Percentiles rank a stretch among this genome's conserved stretches.
Conservation (phyloP, 1,140 invertebrate species). For the Coelopa frigida region DNA sequence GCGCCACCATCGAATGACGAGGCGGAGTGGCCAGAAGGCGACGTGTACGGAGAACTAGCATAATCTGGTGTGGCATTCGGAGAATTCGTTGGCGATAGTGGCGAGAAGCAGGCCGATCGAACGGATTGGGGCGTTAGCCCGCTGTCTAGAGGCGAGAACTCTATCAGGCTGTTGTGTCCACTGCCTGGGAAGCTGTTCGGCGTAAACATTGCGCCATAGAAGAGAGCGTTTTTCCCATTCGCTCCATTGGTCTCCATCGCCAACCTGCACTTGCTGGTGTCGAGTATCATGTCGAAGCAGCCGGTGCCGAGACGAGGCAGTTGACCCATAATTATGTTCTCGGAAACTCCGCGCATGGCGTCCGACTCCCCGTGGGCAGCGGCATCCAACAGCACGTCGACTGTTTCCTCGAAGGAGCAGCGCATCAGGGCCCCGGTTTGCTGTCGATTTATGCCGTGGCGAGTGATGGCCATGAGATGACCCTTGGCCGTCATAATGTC, state of each 20-base stretch:
- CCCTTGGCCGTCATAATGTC: conserved; percentile 99
- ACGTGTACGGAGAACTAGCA: conserved; percentile 61
- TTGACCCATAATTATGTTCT: conserved; percentile 97
- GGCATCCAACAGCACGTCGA: conserved; percentile 94
- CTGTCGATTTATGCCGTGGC: conserved; percentile 98
- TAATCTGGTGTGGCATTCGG: conserved; percentile 73
- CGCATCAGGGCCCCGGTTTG: conserved; percentile 96
- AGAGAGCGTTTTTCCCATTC: conserved; percentile 83
- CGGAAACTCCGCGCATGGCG: conserved; percentile 94
- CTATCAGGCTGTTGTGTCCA: neutral
- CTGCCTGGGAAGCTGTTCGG: conserved; percentile 1
- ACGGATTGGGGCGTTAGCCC: conserved; percentile 2
- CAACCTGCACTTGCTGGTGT: conserved; percentile 94
- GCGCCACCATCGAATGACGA: conserved; percentile 40
- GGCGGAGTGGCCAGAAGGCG: conserved; percentile 64
- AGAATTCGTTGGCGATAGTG: conserved; percentile 76
- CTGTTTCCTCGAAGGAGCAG: conserved; percentile 88
- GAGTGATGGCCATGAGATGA: conserved; percentile 98
- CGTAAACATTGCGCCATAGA: conserved; percentile 74
- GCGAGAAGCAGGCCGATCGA: conserved; percentile 70
- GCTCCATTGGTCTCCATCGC: conserved; percentile 85
- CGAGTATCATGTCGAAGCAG: conserved; percentile 89
- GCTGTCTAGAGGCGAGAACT: conserved; percentile 1
- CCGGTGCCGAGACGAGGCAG: conserved; percentile 93
- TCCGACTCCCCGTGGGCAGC: conserved; percentile 93